Conservation (phyloP, 2,797 vertebrate species). For the Enteromius paludinosus region DNA sequence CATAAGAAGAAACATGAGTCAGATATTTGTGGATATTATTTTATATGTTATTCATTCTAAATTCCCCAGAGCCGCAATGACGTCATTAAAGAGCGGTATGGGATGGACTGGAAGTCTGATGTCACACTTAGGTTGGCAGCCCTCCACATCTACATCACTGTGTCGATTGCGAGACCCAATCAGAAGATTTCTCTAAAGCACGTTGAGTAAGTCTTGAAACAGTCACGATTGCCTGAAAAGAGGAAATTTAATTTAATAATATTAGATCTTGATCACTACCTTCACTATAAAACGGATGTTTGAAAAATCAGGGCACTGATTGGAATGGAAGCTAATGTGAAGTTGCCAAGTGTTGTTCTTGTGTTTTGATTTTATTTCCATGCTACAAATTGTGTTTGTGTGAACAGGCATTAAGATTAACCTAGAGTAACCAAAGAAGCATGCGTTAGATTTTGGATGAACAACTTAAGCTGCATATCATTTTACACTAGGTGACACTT, state of each 20-base stretch:
- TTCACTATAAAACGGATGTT: not conserved
- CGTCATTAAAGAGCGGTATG: constrained; percentile 95
- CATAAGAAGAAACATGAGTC: not conserved
- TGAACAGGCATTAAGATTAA: not conserved
- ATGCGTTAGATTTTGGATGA: not conserved
- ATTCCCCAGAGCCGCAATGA: constrained; percentile 92
- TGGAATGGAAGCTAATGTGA: not conserved
- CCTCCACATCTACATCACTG: constrained; percentile 97
- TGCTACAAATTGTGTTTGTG: not conserved
- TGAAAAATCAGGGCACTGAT: not conserved
- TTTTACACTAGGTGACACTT: not conserved
- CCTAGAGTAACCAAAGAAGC: not conserved
- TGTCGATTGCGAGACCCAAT: constrained; percentile 92
- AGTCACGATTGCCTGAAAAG: not conserved
- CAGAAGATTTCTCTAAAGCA: constrained; percentile 99
- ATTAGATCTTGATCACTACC: not conserved
- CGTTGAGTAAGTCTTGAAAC: constrained; percentile 88
- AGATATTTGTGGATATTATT: not conserved
- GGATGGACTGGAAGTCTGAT: constrained; percentile 93
- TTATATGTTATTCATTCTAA: not conserved
- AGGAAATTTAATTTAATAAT: not conserved
- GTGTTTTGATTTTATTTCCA: not conserved
- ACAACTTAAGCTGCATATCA: not conserved
- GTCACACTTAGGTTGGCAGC: constrained; percentile 92
- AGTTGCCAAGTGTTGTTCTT: not conserved